phyloP scores from a whole-genome alignment of 1,140 invertebrate species.

The Drosophila setifemur region DNA sequence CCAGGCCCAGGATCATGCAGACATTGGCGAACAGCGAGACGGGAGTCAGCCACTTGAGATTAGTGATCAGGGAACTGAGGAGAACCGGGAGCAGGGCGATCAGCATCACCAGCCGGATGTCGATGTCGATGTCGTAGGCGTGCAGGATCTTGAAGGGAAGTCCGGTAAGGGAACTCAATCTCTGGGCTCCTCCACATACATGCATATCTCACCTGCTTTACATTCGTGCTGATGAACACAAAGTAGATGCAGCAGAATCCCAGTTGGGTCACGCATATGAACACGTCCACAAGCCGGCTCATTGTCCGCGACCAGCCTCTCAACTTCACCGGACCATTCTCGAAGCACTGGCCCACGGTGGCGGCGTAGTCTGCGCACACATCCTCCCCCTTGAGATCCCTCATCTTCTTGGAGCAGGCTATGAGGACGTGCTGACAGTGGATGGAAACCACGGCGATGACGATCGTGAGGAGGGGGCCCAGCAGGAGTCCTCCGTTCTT shows the following conservation, averaged over 20 bases:
- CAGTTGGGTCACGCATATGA: constrained; percentile 94
- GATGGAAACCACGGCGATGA: constrained; percentile 88
- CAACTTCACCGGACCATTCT: constrained; percentile 86
- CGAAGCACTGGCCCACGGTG: constrained; percentile 90
- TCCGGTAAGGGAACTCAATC: too few relatives aligned
- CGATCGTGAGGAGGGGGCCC: constrained; percentile 86
- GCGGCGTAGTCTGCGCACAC: constrained; percentile 88
- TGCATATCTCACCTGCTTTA: constrained; percentile 86
- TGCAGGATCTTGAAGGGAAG: constrained; percentile 85
- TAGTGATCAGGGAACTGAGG: constrained; percentile 89
- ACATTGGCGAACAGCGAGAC: constrained; percentile 89
- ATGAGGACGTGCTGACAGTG: constrained; percentile 90
- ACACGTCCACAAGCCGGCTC: constrained; percentile 88
- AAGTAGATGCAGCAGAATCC: constrained; percentile 98
- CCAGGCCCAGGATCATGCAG: constrained; percentile 86
- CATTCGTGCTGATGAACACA: constrained; percentile 93
- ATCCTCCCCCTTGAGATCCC: constrained; percentile 83
- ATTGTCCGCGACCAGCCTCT: constrained; percentile 85
- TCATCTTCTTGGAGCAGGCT: constrained; percentile 87
- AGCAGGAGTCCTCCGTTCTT: constrained; percentile 88
- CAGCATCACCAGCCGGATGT: constrained; percentile 88
- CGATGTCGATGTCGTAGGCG: constrained; percentile 84
- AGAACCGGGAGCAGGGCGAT: constrained; percentile 88
- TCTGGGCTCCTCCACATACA: neutral
- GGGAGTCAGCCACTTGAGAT: constrained; percentile 89